These are phyloP conservation scores for Zenarchopterus dispar DNA, from an alignment of 2,797 vertebrate genomes.

Conservation along the genomic window DNA sequence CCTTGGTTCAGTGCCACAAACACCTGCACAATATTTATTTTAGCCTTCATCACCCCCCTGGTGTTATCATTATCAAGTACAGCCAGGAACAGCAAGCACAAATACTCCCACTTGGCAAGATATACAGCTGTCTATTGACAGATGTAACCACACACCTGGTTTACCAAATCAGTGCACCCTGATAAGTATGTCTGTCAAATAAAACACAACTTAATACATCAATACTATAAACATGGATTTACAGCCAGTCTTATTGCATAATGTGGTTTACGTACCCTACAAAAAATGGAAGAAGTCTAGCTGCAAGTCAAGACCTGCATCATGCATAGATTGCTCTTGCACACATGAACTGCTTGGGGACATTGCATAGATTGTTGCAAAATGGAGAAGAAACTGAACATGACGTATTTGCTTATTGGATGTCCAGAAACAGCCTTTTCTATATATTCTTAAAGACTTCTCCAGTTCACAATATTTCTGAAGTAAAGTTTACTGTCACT, in stretches of 20 bases:
- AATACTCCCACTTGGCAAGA: slow-evolving; percentile 41
- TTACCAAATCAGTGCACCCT: slow-evolving; percentile 19
- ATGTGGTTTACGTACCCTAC: slow-evolving; percentile 7
- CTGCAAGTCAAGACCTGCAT: slow-evolving; percentile 49
- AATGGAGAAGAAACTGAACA: slow-evolving; percentile 30
- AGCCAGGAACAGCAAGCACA: slow-evolving; percentile 32
- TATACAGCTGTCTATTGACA: slow-evolving; percentile 39
- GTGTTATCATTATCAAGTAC: slow-evolving; percentile 49
- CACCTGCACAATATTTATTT: slow-evolving; percentile 58
- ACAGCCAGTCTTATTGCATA: slow-evolving; percentile 32
- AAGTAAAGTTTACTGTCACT: slow-evolving; percentile 11
- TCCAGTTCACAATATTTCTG: not conserved
- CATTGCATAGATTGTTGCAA: slow-evolving; percentile 41
- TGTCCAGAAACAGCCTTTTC: not conserved
- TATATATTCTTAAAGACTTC: not conserved
- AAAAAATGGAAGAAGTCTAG: slow-evolving; percentile 35
- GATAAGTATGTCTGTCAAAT: slow-evolving; percentile 38
- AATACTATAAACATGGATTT: slow-evolving; percentile 27
- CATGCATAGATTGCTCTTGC: slow-evolving; percentile 34
- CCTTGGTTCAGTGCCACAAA: slow-evolving; percentile 39
- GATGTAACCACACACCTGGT: slow-evolving; percentile 5
- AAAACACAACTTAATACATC: slow-evolving; percentile 15
- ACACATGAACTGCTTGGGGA: slow-evolving; percentile 36
- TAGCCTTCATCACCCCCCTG: slow-evolving; percentile 38
- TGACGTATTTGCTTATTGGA: slow-evolving; percentile 3